Conservation (phyloP, 2,888 invertebrate genomes). For the Apamea crenata region DNA sequence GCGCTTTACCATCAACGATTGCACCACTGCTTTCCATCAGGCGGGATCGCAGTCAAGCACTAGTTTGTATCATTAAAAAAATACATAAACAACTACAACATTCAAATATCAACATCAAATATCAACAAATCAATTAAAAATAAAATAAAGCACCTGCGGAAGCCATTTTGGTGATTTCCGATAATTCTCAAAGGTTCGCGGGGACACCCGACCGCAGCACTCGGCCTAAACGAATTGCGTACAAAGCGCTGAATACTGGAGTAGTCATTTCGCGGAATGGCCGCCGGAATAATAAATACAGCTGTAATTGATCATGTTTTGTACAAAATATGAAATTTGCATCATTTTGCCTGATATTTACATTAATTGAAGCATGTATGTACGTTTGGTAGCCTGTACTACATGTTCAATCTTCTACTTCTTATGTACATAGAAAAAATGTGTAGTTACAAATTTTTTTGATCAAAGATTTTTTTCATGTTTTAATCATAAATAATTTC, state of each 20-base stretch:
- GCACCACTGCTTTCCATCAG: too few relatives aligned
- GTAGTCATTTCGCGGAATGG: slow-evolving; percentile 54
- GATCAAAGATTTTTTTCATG: neutral
- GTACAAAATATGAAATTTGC: slow-evolving; percentile 56
- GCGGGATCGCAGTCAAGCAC: too few relatives aligned
- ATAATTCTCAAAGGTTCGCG: slow-evolving; percentile 2
- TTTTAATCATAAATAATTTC: neutral
- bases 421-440: neutral
- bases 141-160: neutral
- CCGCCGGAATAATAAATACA: slow-evolving; percentile 60
- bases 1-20: too few relatives aligned
- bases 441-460: neutral
- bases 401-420: neutral
- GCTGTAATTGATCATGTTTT: slow-evolving; percentile 63
- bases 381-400: neutral
- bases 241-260: slow-evolving; percentile 58
- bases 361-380: neutral
- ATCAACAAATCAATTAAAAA: too few relatives aligned
- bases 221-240: slow-evolving; percentile 37
- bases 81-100: neutral
- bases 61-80: too few relatives aligned
- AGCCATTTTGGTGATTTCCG: neutral
- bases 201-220: slow-evolving; percentile 4
- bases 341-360: slow-evolving; percentile 45
- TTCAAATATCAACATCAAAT: neutral